Conservation (phyloP, 2,113 vertebrate genomes). For the Alligator mississippiensis region DNA sequence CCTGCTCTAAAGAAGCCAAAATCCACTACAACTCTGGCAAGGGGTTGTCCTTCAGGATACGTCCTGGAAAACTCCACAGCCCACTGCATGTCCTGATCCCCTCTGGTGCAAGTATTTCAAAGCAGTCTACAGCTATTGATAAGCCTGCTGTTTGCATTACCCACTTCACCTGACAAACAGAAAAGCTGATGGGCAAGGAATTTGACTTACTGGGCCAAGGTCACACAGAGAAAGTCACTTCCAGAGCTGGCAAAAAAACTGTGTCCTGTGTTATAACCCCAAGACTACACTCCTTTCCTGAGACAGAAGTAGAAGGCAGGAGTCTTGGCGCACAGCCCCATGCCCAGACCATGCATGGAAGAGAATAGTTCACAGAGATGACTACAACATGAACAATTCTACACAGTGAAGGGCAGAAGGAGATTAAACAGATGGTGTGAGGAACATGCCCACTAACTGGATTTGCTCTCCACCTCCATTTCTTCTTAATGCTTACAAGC, state of each 20-base stretch:
- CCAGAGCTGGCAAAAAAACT: not conserved
- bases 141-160: not conserved
- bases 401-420: not conserved
- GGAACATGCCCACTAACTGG: not conserved
- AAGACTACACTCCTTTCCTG: not conserved
- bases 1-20: too few species aligned
- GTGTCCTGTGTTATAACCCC: not conserved
- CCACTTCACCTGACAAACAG: not conserved
- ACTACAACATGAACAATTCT: not conserved
- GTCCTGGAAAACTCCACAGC: not conserved
- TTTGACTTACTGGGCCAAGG: not conserved
- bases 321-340: not conserved
- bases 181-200: not conserved
- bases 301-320: not conserved
- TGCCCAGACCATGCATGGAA: not conserved
- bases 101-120: not conserved
- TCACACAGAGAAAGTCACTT: not conserved
- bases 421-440: not conserved
- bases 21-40: not conserved
- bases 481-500: not conserved
- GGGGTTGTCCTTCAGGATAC: too few species aligned
- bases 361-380: not conserved
- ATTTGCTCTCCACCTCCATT: not conserved
- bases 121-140: not conserved
- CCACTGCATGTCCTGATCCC: not conserved